Evolutionary conservation across 2,797 vertebrate genomes (phyloP).

Genomic region (Catharus ustulatus): DNA sequence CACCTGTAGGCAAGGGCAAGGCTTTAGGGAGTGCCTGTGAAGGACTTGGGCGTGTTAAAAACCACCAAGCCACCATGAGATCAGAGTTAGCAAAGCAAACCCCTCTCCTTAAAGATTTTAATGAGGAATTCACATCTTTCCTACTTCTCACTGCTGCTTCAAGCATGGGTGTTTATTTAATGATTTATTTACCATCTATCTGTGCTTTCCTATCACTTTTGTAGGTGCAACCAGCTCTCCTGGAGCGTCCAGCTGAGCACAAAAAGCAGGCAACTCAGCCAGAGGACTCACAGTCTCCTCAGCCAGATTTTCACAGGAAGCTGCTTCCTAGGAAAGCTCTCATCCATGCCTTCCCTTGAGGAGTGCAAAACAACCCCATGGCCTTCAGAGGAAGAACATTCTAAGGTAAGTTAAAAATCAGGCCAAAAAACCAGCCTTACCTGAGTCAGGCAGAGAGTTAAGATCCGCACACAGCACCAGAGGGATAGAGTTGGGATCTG

Average conservation of each 20-base stretch:
- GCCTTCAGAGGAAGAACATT: not conserved
- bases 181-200: not conserved
- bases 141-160: not conserved
- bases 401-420: not conserved
- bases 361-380: rapidly evolving
- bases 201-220: not conserved
- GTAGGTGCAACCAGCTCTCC: not conserved
- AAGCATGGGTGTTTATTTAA: not conserved
- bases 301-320: not conserved
- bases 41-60: not conserved
- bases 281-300: not conserved
- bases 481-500: conserved; percentile 89
- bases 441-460: conserved; percentile 98
- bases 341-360: too few species aligned
- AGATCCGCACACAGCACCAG: conserved; percentile 97
- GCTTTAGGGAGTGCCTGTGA: not conserved
- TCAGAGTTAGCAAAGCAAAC: not conserved
- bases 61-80: rapidly evolving
- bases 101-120: not conserved
- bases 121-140: rapidly evolving
- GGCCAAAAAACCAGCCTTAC: conserved; percentile 65
- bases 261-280: rapidly evolving
- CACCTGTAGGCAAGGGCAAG: conserved; percentile 79
- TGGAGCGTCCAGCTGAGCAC: rapidly evolving
- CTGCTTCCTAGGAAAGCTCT: not conserved